Evolutionary conservation across 1,140 invertebrate genomes (phyloP).

Genomic region (Liolophura sinensis): DNA sequence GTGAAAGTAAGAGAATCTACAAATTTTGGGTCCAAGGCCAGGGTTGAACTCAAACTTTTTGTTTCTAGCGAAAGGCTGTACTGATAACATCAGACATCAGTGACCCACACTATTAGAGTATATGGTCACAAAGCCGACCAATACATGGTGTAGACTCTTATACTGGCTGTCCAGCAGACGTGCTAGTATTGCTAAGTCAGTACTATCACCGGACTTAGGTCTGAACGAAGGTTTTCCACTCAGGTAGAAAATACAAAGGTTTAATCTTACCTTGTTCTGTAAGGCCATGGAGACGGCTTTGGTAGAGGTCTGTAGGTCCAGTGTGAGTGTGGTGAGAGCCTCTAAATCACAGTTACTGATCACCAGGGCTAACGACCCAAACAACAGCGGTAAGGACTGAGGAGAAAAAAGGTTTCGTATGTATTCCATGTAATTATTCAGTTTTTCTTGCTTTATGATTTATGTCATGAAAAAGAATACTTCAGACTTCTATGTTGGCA

Average conservation of each 20-base stretch:
- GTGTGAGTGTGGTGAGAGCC: constrained; percentile 23
- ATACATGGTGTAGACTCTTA: neutral
- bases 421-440: neutral
- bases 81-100: no score
- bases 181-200: neutral
- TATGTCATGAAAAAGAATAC: no score
- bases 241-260: no score
- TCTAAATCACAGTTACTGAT: constrained; percentile 30
- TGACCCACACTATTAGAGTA: no score
- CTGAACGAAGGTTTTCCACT: neutral
- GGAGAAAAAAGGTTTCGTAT: neutral
- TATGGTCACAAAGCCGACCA: neutral
- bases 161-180: neutral
- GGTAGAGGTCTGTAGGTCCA: constrained; percentile 10
- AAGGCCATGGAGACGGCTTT: constrained; percentile 20
- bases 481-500: no score
- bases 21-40: no score
- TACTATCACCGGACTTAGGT: neutral
- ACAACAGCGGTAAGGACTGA: constrained; percentile 25
- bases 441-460: no score
- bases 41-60: no score
- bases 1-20: no score
- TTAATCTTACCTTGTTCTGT: constrained; percentile 29
- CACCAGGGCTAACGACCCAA: constrained; percentile 18
- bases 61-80: no score